Evolutionary conservation across 2,888 invertebrate genomes (phyloP), one percentile per base, ranked within the genome.

Genomic region (Eristalis intricaria): DNA sequence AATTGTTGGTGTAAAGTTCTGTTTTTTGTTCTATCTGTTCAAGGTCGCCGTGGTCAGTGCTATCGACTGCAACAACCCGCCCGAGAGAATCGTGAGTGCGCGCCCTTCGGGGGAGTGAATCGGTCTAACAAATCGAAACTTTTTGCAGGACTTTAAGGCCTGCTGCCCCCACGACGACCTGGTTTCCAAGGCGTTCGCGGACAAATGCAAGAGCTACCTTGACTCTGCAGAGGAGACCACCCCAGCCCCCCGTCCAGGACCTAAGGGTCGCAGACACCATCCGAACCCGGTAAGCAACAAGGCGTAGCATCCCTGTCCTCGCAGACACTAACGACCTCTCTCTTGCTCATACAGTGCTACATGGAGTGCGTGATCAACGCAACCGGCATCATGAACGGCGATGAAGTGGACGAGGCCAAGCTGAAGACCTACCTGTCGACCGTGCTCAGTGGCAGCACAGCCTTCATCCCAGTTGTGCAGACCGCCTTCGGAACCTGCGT

Each of bases 11-110:
- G 11, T 11, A 19, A 83, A 86, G 86, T 66, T 78, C 32, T 75
- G 50, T 43, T 75, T 32, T 63, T n/a, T 83, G 13, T 83, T 76
- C n/a, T 83, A 87, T 73, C 63, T 87, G 63, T 84, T 84, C 29
- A 76, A 83, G 84, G 56, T 80, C 19, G 87, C 84, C 8, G n/a
- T 63, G 29, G 73, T 76, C 0, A 69, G 10, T 15, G 79, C 79
- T 10, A 50, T 61, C 38, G 84, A 84, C 15, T 87, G 84, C 43
- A 64, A 60, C 8, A 71, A 13, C 2, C 71, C 23, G 0, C 86
- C 79, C 1, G 68, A 75, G 5, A 56, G 15, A 32, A 65, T 26
- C n/a, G 82, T 82, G 60, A 82, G 65, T 76, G 32, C 19, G 19
- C 50, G 19, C 50, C 19, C 32, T 32, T 32, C 32, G 32, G 50